Conservation (phyloP, 1,140 invertebrate species). For the Drosophila fuyamai region DNA sequence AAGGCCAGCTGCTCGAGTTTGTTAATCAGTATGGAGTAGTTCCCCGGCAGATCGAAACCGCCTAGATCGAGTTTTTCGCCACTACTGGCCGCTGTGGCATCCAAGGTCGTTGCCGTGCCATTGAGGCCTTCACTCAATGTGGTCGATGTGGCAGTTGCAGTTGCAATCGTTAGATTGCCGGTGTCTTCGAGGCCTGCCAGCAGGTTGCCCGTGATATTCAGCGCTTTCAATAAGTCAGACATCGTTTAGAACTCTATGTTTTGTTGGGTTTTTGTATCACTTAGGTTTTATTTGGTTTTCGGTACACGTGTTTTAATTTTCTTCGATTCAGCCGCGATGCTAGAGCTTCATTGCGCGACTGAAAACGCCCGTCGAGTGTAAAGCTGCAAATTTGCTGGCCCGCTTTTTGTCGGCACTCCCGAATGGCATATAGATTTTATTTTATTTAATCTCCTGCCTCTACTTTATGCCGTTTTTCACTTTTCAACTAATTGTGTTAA, state of each 20-base stretch:
- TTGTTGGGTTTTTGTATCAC: constrained; percentile 17
- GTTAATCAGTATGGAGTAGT: constrained; percentile 83
- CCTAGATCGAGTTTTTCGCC: constrained; percentile 67
- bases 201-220: constrained; percentile 71
- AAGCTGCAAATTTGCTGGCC: constrained; percentile 70
- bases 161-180: constrained; percentile 25
- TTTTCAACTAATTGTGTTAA: constrained; percentile 81
- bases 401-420: constrained; percentile 66
- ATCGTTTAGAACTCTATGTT: constrained; percentile 26
- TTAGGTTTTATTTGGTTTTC: constrained; percentile 7
- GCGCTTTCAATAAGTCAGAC: constrained; percentile 65
- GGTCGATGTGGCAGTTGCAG: constrained; percentile 15
- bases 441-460: constrained; percentile 49
- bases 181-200: constrained; percentile 66
- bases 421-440: constrained; percentile 52
- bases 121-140: constrained; percentile 35
- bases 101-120: constrained; percentile 46
- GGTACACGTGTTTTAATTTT: constrained; percentile 41
- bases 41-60: constrained; percentile 77
- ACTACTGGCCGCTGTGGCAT: constrained; percentile 45
- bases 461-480: constrained; percentile 67
- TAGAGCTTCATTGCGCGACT: constrained; percentile 80
- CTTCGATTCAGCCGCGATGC: constrained; percentile 60
- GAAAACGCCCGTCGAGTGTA: constrained; percentile 62
- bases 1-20: constrained; percentile 81